Percentiles rank a stretch among this genome's conserved stretches.
Evolutionary conservation across 2,797 vertebrate species (phyloP).

Genomic region (Triplophysa yarkandensis): DNA sequence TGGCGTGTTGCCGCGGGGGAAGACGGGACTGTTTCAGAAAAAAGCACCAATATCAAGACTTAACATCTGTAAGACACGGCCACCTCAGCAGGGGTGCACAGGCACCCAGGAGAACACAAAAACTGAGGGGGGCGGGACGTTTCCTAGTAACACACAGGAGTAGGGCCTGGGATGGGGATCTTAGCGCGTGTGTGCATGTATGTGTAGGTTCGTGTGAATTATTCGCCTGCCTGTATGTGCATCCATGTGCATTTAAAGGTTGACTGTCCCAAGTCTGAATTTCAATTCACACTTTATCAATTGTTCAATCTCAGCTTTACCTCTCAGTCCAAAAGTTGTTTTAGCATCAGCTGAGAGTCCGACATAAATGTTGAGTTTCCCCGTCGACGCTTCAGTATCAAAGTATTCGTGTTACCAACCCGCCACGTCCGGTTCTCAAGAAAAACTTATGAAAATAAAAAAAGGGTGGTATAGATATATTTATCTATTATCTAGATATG

Average conservation of each 20-base stretch:
- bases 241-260: constrained; percentile 42
- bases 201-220: constrained; percentile 28
- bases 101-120: constrained; percentile 39
- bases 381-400: constrained; percentile 51
- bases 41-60: constrained; percentile 59
- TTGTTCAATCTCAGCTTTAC: constrained; percentile 34
- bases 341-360: constrained; percentile 39
- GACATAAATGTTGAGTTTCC: constrained; percentile 36
- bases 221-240: constrained; percentile 33
- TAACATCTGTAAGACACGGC: constrained; percentile 57
- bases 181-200: constrained; percentile 19
- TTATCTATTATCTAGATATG: constrained; percentile 72
- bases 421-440: constrained; percentile 1
- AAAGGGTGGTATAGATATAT: constrained; percentile 65
- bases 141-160: constrained; percentile 40
- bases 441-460: constrained; percentile 18
- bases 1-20: constrained; percentile 12
- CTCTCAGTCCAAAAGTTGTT: constrained; percentile 35
- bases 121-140: constrained; percentile 38
- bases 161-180: constrained; percentile 39
- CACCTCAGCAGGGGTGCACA: constrained; percentile 45
- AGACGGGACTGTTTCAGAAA: constrained; percentile 57
- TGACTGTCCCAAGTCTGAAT: constrained; percentile 37
- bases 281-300: constrained; percentile 22
- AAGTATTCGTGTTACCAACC: constrained; percentile 34